Evolutionary conservation across 2,113 vertebrate genomes (phyloP).

Genomic region (Ciconia stormi): DNA sequence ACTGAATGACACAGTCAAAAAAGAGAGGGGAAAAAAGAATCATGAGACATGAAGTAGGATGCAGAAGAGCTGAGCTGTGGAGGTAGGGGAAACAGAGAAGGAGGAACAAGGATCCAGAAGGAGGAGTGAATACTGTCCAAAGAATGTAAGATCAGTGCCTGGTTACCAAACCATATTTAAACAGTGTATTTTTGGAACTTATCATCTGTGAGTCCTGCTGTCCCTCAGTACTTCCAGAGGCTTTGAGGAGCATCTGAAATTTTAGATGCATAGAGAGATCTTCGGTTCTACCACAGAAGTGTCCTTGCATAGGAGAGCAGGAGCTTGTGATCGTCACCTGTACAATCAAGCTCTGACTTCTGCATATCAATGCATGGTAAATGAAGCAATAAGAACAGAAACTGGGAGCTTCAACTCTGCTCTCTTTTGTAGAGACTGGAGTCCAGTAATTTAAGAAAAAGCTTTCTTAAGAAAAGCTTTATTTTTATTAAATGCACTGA

Average conservation of each 20-base stretch:
- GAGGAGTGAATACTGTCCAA: background rate
- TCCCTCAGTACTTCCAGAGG: background rate
- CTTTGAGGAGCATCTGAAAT: background rate
- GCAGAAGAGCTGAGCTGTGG: background rate
- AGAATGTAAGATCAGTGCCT: background rate
- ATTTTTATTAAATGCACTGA: background rate
- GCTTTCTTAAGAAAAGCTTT: background rate
- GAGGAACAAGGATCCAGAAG: background rate
- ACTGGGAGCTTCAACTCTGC: background rate
- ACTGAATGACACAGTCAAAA: background rate
- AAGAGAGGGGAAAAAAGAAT: background rate
- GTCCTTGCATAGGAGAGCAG: background rate
- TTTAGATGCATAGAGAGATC: background rate
- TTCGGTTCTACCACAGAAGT: background rate
- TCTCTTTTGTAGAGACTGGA: background rate
- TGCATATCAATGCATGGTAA: background rate
- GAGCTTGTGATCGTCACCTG: background rate
- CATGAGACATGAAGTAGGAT: rapidly evolving
- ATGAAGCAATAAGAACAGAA: background rate
- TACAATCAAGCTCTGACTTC: background rate
- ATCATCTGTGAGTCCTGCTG: background rate
- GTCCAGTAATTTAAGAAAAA: background rate
- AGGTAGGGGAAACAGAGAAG: background rate
- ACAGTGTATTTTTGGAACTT: background rate
- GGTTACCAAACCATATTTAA: background rate